These are phyloP conservation scores for Micronycteris hirsuta DNA, from an alignment of 2,113 vertebrate species.

Conservation along the genomic window DNA sequence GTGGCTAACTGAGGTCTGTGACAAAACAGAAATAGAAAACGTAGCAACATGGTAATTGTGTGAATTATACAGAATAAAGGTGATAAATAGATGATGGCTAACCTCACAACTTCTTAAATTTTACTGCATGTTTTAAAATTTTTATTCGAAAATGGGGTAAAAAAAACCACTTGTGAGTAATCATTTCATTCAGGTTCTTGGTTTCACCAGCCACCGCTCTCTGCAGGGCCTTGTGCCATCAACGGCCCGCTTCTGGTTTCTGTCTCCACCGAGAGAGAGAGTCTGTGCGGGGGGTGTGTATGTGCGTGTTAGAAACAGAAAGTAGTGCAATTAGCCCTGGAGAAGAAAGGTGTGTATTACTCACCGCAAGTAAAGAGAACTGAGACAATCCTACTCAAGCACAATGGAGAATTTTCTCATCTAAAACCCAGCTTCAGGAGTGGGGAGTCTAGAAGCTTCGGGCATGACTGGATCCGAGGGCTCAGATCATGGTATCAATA, in stretches of 20 bases:
- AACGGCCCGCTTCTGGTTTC: not conserved
- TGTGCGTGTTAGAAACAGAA: not conserved
- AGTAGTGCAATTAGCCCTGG: not conserved
- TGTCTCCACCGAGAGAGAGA: not conserved
- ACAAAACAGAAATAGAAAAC: not conserved
- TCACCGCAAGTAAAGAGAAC: not conserved
- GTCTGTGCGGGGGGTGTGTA: not conserved
- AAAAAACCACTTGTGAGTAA: not conserved
- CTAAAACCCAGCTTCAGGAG: not conserved
- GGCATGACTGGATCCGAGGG: not conserved
- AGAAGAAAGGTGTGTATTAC: not conserved
- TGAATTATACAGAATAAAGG: not conserved
- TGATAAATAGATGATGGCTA: not conserved
- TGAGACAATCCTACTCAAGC: not conserved
- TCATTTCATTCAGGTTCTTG: not conserved
- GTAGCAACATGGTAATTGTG: not conserved
- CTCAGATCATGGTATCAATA: not conserved
- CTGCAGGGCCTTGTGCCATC: not conserved
- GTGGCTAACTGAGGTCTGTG: no score
- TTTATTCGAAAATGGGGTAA: not conserved
- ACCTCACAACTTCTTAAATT: not conserved
- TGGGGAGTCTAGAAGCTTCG: not conserved
- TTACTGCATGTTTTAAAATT: not conserved
- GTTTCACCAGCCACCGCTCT: not conserved
- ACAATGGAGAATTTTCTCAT: not conserved